Percentiles rank a stretch among this genome's conserved stretches.
These are phyloP conservation scores for Bombylius major DNA, from an alignment of 2,888 invertebrate species.

Conservation along the genomic window DNA sequence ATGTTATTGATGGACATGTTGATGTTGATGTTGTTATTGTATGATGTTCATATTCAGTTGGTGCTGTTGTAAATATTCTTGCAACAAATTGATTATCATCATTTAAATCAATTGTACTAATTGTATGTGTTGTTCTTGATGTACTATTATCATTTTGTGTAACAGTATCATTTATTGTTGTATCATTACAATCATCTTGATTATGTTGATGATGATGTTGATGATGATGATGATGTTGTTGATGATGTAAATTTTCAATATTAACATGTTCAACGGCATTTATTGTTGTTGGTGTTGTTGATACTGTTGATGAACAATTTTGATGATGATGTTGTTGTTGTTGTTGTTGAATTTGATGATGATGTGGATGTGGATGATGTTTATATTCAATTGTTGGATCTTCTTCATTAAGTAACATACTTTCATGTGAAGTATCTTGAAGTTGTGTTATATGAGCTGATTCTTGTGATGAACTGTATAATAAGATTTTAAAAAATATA, in stretches of 20 bases:
- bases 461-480: slow-evolving; percentile 6
- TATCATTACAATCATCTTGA: slow-evolving; percentile 2
- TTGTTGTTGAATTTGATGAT: not conserved
- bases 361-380: not conserved
- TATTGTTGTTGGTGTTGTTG: not conserved
- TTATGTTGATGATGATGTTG: slow-evolving; percentile 1
- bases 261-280: slow-evolving; percentile 1
- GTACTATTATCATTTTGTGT: slow-evolving; percentile 14
- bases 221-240: slow-evolving; percentile 9
- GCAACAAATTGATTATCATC: slow-evolving; percentile 12
- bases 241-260: slow-evolving; percentile 5
- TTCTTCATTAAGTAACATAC: slow-evolving; percentile 13
- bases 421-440: slow-evolving; percentile 22
- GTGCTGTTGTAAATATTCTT: slow-evolving; percentile 7
- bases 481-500: too few relatives aligned
- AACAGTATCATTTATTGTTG: slow-evolving; percentile 9
- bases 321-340: not conserved
- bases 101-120: slow-evolving; percentile 6
- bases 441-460: slow-evolving; percentile 17
- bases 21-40: not conserved
- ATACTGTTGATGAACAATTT: not conserved
- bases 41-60: slow-evolving; percentile 4
- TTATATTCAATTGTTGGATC: not conserved
- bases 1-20: not conserved
- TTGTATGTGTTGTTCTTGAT: slow-evolving; percentile 12